phyloP scores from a whole-genome alignment of 1,140 invertebrate species.

The Sminthurides bifidus region DNA sequence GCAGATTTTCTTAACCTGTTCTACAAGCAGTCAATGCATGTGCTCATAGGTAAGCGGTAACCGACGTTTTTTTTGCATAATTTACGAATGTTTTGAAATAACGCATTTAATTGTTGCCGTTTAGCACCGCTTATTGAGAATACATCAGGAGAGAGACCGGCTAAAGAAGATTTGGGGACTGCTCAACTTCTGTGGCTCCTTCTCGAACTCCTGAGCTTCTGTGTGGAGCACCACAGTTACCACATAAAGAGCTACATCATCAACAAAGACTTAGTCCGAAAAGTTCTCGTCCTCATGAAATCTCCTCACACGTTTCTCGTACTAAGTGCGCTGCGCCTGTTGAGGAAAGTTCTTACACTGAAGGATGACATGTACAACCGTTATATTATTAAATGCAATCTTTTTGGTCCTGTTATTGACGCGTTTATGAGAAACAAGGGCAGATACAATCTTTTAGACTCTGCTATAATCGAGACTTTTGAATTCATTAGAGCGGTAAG shows the following conservation, averaged over 20 bases:
- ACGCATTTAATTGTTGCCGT: conserved; percentile 19
- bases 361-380: conserved; percentile 98
- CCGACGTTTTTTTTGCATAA: conserved; percentile 3
- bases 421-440: conserved; percentile 93
- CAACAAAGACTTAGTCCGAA: conserved; percentile 86
- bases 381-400: conserved; percentile 89
- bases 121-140: conserved; percentile 77
- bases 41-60: conserved; percentile 61
- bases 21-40: conserved; percentile 95
- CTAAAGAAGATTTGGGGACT: conserved; percentile 87
- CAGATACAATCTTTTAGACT: conserved; percentile 95
- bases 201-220: conserved; percentile 93
- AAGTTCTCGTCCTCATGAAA: conserved; percentile 92
- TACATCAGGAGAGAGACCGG: conserved; percentile 72
- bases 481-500: conserved; percentile 87
- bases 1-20: conserved; percentile 97
- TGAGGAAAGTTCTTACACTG: conserved; percentile 90
- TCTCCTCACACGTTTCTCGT: conserved; percentile 96
- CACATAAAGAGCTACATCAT: conserved; percentile 97
- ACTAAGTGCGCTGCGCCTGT: conserved; percentile 81
- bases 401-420: conserved; percentile 91
- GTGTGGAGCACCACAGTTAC: conserved; percentile 98
- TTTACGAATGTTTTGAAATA: not conserved
- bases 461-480: conserved; percentile 97
- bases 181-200: conserved; percentile 90